Percentiles rank a stretch among this genome's conserved stretches.
Conservation (phyloP, 2,113 vertebrate genomes). For the Sardina pilchardus region DNA sequence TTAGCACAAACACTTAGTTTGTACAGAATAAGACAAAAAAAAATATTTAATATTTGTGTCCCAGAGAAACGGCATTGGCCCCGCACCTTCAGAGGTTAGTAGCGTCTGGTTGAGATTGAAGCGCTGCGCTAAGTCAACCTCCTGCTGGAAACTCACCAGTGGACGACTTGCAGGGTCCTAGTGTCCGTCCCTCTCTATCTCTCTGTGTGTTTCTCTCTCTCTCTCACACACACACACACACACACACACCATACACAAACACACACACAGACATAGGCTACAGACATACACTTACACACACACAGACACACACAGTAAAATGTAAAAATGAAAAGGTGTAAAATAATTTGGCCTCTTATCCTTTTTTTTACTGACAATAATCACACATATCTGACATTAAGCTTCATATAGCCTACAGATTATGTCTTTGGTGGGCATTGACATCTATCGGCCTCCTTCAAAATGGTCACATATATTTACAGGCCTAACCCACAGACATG, state of each 20-base stretch:
- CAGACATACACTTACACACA: neutral
- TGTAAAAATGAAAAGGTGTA: neutral
- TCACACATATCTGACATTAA: too few species aligned
- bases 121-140: slow-evolving; percentile 36
- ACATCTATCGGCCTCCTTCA: neutral
- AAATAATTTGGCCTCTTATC: neutral
- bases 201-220: neutral
- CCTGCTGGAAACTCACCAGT: slow-evolving; percentile 1
- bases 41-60: neutral
- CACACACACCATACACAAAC: neutral
- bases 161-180: slow-evolving; percentile 4
- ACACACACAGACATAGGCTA: neutral
- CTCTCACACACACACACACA: slow-evolving; percentile 2
- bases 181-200: neutral
- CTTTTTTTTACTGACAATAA: too few species aligned
- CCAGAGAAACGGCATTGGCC: neutral
- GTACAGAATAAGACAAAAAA: neutral
- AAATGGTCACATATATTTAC: neutral
- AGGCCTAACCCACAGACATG: neutral
- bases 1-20: neutral
- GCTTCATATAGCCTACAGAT: too few species aligned
- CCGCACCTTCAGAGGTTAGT: slow-evolving; percentile 9
- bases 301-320: too few species aligned
- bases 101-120: slow-evolving; percentile 26
- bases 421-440: neutral